Evolutionary conservation across 2,797 vertebrate genomes (phyloP), one percentile per base, ranked within the genome.

Genomic region (Saguinus oedipus): DNA sequence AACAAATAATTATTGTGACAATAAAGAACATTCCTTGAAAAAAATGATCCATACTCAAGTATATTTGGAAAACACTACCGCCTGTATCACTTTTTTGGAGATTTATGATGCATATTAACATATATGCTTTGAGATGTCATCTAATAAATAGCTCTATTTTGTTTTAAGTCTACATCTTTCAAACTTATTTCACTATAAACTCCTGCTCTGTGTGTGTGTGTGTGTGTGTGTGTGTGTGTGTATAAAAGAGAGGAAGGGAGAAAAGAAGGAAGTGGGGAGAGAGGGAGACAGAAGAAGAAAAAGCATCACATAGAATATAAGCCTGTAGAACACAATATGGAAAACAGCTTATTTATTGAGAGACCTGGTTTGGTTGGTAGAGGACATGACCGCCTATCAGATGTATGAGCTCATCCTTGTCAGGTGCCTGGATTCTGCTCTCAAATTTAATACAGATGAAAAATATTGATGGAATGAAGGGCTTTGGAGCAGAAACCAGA

Each of bases 91-190:
- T 13, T 85, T 81, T 61, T 95, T 92, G 22, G 36, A 93, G 42
- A 84, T 70, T 81, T 10, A 19, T 72, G 95, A 61, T 64, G 22
- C 20, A 59, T 46, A 46, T 61, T 93, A 70, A 72, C 42, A 70
- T 48, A 88, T 53, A 33, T 93, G 5, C 26, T 94, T 90, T 92
- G 55, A 74, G 55, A 84, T 80, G 81, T 94, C 27, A 57, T 93
- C 74, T 83, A 75, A 44, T 80, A 78, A 55, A 75, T 48, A 94
- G 2, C 33, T 27, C 12, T 87, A 27, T 84, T 88, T 83, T 91
- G 13, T 50, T 64, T 89, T 91, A 36, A 87, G 50, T 79, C 11
- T 94, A 11, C 7, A 81, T 59, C 48, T 83, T 50, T 96, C 64
- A 87, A 48, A 90, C 0, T 80, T 72, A 57, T 74, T 91, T 92